A percentile compares a stretch with the other conserved stretches of the same genome.
Conservation (phyloP, 2,113 vertebrate genomes). For the Atrichornis clamosus region DNA sequence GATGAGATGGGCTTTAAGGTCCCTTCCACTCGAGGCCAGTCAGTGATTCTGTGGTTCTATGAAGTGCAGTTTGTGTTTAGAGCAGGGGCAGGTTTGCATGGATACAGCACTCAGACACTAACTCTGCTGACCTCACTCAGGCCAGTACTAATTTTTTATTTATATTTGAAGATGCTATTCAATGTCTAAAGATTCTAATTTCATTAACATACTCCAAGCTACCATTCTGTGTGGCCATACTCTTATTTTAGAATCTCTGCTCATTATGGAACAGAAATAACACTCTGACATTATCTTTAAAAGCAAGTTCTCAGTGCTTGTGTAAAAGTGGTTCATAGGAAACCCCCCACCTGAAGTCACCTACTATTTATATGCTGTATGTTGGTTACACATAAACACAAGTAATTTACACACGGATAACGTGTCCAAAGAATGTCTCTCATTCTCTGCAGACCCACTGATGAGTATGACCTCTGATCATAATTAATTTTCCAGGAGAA, state of each 20-base stretch:
- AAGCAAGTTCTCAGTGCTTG: not conserved
- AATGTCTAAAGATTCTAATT: not conserved
- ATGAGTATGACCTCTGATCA: not conserved
- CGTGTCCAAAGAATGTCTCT: not conserved
- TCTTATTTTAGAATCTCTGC: not conserved
- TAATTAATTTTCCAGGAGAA: constrained; percentile 16
- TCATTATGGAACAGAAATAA: not conserved
- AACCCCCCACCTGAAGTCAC: not conserved
- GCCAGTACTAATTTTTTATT: not conserved
- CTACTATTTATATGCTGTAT: not conserved
- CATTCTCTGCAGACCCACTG: not conserved
- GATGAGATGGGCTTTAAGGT: not conserved
- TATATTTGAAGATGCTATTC: not conserved
- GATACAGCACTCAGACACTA: not conserved
- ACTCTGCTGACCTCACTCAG: not conserved
- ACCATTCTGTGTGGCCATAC: rapidly evolving
- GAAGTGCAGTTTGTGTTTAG: not conserved
- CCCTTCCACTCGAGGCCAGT: not conserved
- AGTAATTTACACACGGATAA: not conserved
- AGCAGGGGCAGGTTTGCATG: not conserved
- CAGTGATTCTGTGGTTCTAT: not conserved
- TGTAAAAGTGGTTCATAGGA: not conserved
- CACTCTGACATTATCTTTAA: not conserved
- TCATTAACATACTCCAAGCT: not conserved
- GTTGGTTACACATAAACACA: not conserved